These are phyloP conservation scores for Nestor notabilis DNA, from an alignment of 2,113 vertebrate genomes.

Conservation along the genomic window DNA sequence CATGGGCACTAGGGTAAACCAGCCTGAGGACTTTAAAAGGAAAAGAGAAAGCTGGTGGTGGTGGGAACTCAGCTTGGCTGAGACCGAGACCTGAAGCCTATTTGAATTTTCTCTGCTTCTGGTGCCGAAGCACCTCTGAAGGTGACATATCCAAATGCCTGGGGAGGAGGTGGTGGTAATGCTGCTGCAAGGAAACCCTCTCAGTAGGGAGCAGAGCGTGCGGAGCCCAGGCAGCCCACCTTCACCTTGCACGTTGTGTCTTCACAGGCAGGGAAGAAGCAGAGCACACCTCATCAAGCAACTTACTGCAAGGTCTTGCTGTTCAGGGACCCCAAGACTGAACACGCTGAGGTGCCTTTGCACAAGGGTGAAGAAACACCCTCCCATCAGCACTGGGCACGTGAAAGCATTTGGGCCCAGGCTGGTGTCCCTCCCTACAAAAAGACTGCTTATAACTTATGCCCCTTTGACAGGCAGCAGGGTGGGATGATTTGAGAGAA, in stretches of 20 bases:
- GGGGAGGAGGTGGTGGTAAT: neutral
- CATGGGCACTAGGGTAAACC: neutral
- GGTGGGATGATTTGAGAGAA: neutral
- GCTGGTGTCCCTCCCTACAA: neutral
- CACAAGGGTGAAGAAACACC: neutral
- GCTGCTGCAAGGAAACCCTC: neutral
- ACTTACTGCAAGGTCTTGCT: neutral
- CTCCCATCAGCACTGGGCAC: rapidly evolving
- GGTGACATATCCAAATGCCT: neutral
- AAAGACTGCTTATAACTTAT: neutral
- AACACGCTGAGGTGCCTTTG: neutral
- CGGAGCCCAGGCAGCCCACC: neutral
- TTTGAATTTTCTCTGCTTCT: neutral
- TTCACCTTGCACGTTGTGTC: neutral
- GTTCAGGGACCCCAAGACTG: neutral
- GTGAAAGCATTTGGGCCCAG: too few relatives aligned
- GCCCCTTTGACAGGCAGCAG: too few relatives aligned
- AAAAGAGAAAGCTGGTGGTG: rapidly evolving
- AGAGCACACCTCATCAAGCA: neutral
- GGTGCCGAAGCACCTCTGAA: neutral
- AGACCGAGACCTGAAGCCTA: neutral
- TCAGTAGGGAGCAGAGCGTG: neutral
- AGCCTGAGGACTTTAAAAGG: neutral
- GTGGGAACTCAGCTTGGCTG: neutral
- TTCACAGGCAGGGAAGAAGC: rapidly evolving